Evolutionary conservation across 2,888 invertebrate genomes (phyloP).

Genomic region (Palloptera scutellata): DNA sequence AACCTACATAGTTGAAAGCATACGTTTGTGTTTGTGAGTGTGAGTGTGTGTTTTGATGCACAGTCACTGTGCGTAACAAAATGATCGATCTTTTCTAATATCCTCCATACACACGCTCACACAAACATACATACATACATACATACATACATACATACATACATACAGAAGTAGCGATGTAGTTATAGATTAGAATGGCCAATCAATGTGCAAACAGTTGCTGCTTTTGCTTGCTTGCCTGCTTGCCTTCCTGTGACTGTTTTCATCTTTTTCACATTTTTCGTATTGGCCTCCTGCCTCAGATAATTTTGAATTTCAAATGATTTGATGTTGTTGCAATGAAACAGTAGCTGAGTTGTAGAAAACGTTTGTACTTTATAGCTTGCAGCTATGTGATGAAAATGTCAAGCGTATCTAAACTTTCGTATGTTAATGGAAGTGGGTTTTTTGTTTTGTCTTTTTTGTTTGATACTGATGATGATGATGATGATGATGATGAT

Average conservation of each 20-base stretch:
- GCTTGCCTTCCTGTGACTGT: background rate
- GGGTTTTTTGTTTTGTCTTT: constrained; percentile 1
- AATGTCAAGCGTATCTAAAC: too few relatives aligned
- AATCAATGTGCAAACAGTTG: background rate
- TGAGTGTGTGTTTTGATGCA: constrained; percentile 2
- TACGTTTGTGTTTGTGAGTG: background rate
- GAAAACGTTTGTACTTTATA: too few relatives aligned
- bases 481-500: constrained; percentile 20
- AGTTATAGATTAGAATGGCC: background rate
- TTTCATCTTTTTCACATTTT: background rate
- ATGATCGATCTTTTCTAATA: background rate
- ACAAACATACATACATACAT: background rate
- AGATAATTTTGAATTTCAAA: constrained; percentile 8
- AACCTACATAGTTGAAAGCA: background rate
- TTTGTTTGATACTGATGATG: constrained; percentile 25
- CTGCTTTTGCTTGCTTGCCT: background rate
- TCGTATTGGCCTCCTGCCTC: background rate
- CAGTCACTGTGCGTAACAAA: constrained; percentile 8
- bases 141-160: background rate
- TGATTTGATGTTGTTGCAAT: background rate
- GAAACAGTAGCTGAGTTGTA: too few relatives aligned
- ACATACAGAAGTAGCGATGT: background rate
- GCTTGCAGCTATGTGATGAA: too few relatives aligned
- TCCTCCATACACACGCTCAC: background rate
- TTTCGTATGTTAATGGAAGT: too few relatives aligned